Percentiles rank a stretch among this genome's conserved stretches.
These are phyloP conservation scores for Anguilla marmorata DNA, from an alignment of 2,797 vertebrate species.

Conservation along the genomic window DNA sequence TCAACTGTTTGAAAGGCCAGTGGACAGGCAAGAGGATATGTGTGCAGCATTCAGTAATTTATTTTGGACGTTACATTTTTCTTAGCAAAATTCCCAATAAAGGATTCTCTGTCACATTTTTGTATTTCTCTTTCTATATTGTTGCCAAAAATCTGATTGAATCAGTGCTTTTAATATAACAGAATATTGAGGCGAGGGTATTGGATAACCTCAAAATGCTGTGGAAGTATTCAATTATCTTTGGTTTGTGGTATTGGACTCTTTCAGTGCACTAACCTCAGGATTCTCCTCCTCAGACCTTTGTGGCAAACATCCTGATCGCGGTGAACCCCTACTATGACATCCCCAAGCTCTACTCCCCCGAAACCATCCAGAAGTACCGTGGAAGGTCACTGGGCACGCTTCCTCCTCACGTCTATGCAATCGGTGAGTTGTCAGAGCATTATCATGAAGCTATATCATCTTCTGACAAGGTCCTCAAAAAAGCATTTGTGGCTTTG, in stretches of 20 bases:
- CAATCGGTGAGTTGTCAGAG: conserved; percentile 78
- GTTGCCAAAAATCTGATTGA: neutral
- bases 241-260: neutral
- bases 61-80: neutral
- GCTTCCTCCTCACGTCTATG: conserved; percentile 91
- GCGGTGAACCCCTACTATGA: conserved; percentile 96
- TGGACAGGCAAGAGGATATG: neutral
- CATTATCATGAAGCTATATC: neutral
- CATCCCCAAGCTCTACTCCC: conserved; percentile 89
- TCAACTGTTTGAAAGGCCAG: neutral
- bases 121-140: neutral
- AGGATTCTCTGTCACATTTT: neutral
- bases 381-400: conserved; percentile 89
- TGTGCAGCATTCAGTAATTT: neutral
- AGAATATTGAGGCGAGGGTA: neutral
- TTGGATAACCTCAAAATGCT: neutral
- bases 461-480: neutral
- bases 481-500: neutral
- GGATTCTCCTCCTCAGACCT: conserved; percentile 74
- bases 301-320: conserved; percentile 96
- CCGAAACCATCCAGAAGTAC: conserved; percentile 86
- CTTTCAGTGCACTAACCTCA: neutral
- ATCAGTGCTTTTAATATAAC: neutral
- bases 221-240: neutral
- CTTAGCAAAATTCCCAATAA: neutral